These are phyloP conservation scores for Pardalotus punctatus DNA, from an alignment of 2,113 vertebrate genomes.

Conservation along the genomic window DNA sequence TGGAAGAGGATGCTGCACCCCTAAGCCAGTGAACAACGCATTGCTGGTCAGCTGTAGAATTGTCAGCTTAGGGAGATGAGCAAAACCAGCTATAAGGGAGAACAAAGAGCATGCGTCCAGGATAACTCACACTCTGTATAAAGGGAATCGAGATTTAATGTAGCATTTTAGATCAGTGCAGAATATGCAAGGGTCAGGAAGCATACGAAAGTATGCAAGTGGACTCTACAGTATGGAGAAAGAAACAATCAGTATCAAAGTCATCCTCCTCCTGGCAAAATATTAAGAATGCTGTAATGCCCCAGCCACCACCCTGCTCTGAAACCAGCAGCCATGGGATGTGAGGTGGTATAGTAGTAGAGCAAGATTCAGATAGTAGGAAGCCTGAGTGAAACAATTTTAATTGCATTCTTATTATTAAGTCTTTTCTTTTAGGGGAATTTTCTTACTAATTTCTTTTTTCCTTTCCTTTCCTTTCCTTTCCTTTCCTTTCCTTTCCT, in stretches of 20 bases:
- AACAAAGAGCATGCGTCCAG: not conserved
- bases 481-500: not conserved
- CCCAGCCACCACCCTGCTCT: not conserved
- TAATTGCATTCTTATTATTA: not conserved
- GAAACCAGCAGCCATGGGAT: not conserved
- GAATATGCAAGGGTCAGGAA: not conserved
- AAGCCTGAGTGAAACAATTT: not conserved
- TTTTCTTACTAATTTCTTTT: not conserved
- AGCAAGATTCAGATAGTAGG: not conserved
- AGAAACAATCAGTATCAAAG: not conserved
- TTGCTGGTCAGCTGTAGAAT: not conserved
- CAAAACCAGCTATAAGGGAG: not conserved
- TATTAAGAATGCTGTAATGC: not conserved
- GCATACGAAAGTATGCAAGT: not conserved
- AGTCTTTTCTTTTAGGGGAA: not conserved
- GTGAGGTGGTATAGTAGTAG: not conserved
- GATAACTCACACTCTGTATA: not conserved
- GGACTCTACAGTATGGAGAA: not conserved
- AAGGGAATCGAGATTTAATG: not conserved
- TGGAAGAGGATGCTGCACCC: not conserved
- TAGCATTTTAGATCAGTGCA: not conserved
- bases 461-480: not conserved
- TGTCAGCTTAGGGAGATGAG: not conserved
- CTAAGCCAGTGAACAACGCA: not conserved
- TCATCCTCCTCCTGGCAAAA: not conserved